A percentile compares a stretch with the other conserved stretches of the same genome.
These are phyloP conservation scores for Vidua macroura DNA, from an alignment of 2,113 vertebrate species.

Conservation along the genomic window DNA sequence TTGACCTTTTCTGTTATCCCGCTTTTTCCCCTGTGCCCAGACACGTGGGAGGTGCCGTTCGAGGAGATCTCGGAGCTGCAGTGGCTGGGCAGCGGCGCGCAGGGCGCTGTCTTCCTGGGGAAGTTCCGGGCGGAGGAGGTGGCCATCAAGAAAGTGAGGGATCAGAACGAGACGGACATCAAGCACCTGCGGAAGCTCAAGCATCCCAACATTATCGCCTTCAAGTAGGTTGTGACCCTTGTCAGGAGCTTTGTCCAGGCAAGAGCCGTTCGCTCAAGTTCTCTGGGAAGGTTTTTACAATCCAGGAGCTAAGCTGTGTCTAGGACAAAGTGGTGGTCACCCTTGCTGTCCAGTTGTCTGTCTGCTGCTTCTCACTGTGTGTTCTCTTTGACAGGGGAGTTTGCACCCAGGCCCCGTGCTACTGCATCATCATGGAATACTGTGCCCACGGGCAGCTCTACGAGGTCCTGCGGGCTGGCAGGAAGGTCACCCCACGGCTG, in stretches of 20 bases:
- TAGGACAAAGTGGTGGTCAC: neutral
- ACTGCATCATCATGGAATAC: conserved; percentile 99
- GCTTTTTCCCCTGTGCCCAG: conserved; percentile 65
- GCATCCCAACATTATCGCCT: conserved; percentile 97
- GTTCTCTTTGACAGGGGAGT: conserved; percentile 82
- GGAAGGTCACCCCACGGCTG: conserved; percentile 89
- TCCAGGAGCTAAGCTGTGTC: neutral
- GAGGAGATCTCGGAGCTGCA: conserved; percentile 98
- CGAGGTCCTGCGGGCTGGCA: conserved; percentile 90
- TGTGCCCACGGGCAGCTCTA: conserved; percentile 97
- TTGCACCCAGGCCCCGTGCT: conserved; percentile 96
- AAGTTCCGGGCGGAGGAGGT: conserved; percentile 95
- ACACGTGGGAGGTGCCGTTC: conserved; percentile 97
- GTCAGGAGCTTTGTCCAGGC: neutral
- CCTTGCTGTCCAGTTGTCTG: neutral
- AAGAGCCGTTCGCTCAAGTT: accelerated
- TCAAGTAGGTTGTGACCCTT: conserved; percentile 83
- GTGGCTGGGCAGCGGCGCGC: conserved; percentile 97
- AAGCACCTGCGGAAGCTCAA: conserved; percentile 95
- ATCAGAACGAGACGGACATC: conserved; percentile 98
- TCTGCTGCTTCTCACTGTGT: neutral
- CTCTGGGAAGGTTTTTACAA: neutral
- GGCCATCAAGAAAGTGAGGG: conserved; percentile 98
- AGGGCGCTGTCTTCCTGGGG: conserved; percentile 95
- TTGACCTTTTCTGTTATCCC: neutral